These are phyloP conservation scores for Incurvaria masculella DNA, from an alignment of 2,888 invertebrate genomes.

Conservation along the genomic window DNA sequence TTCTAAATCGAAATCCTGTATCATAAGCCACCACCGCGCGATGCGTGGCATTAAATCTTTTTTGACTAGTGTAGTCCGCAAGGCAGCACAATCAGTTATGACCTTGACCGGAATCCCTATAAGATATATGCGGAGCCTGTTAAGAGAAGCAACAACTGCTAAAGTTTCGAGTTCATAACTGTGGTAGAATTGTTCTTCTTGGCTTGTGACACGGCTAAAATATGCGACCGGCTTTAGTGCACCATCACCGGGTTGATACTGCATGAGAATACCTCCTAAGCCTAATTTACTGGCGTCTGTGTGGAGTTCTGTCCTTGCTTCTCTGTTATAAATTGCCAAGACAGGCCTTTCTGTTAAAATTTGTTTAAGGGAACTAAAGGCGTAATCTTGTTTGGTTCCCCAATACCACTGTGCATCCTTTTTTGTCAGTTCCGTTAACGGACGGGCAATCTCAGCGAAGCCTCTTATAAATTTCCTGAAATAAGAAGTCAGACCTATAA, in stretches of 20 bases:
- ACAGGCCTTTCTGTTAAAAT: neutral
- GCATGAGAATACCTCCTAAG: constrained; percentile 18
- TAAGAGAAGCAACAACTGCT: constrained; percentile 15
- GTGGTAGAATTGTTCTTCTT: constrained; percentile 16
- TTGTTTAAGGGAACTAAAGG: neutral
- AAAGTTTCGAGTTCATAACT: constrained; percentile 22
- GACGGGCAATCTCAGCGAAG: too few relatives aligned
- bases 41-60: constrained; percentile 16
- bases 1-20: constrained; percentile 18
- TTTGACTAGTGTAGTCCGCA: constrained; percentile 14
- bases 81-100: constrained; percentile 5
- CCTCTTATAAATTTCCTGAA: too few relatives aligned
- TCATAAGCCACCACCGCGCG: constrained; percentile 20
- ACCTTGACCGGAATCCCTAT: constrained; percentile 16
- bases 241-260: constrained; percentile 16
- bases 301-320: constrained; percentile 18
- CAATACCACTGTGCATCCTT: constrained; percentile 3
- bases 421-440: constrained; percentile 3
- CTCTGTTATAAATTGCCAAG: too few relatives aligned
- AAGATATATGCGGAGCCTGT: constrained; percentile 16
- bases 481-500: too few relatives aligned
- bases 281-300: constrained; percentile 18
- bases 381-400: neutral
- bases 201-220: constrained; percentile 17
- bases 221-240: constrained; percentile 17